phyloP scores from a whole-genome alignment of 2,888 invertebrate species.

The Leptinotarsa tumamoca region DNA sequence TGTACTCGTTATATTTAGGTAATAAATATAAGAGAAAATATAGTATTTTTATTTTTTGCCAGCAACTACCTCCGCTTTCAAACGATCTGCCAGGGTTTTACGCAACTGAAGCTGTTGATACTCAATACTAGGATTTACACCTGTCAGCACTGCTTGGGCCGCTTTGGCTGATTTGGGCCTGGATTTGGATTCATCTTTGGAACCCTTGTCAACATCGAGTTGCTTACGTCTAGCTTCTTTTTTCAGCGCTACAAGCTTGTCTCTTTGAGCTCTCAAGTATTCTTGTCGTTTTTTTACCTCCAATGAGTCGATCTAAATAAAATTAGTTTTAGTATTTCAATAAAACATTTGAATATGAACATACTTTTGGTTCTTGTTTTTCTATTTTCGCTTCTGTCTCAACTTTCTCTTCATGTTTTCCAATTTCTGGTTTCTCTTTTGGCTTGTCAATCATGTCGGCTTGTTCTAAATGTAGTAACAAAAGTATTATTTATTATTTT shows the following conservation, averaged over 20 bases:
- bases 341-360: neutral
- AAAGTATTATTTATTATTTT: neutral
- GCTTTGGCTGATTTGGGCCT: constrained; percentile 80
- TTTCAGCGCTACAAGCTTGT: constrained; percentile 90
- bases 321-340: neutral
- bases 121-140: constrained; percentile 64
- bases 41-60: constrained; percentile 42
- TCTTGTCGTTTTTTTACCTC: constrained; percentile 85
- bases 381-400: neutral
- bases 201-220: constrained; percentile 74
- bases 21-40: constrained; percentile 64
- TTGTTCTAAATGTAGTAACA: neutral
- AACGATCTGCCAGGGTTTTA: constrained; percentile 84
- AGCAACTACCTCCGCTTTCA: constrained; percentile 85
- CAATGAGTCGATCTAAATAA: constrained; percentile 66
- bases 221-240: constrained; percentile 87
- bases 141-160: constrained; percentile 76
- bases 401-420: constrained; percentile 4
- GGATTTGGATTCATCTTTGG: constrained; percentile 66
- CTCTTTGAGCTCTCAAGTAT: constrained; percentile 89
- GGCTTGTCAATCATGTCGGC: neutral
- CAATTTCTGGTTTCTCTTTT: neutral
- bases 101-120: constrained; percentile 80
- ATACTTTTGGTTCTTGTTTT: neutral
- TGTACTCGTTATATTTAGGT: constrained; percentile 67